Conservation (phyloP, 2,113 vertebrate species). For the Coptodon bakossiorum region DNA sequence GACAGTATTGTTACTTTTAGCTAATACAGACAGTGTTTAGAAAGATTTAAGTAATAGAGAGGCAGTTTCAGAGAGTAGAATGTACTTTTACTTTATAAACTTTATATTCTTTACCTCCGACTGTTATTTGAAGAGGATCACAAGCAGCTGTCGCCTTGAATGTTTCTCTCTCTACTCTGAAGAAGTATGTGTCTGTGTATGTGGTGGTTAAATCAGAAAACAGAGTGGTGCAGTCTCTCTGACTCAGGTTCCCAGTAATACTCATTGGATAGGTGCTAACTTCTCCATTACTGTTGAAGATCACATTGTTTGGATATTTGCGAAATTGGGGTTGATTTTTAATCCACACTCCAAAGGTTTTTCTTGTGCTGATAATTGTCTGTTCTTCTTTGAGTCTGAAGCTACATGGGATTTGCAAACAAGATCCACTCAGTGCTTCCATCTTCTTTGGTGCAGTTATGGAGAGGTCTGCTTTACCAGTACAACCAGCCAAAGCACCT, state of each 20-base stretch:
- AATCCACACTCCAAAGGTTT: not conserved
- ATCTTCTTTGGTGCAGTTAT: too few relatives aligned
- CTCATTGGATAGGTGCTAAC: not conserved
- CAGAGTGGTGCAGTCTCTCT: not conserved
- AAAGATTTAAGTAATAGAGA: too few relatives aligned
- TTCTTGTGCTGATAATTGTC: rapidly evolving
- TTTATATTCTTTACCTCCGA: too few relatives aligned
- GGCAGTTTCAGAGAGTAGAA: too few relatives aligned
- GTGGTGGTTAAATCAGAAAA: not conserved
- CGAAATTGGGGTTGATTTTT: rapidly evolving
- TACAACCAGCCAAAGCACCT: too few relatives aligned
- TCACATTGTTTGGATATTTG: rapidly evolving
- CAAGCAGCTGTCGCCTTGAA: too few relatives aligned
- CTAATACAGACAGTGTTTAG: rapidly evolving
- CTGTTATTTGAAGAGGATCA: too few relatives aligned
- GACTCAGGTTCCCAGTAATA: not conserved
- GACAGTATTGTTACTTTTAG: too few relatives aligned
- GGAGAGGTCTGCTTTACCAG: too few relatives aligned
- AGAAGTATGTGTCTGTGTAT: not conserved
- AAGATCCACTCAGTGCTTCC: not conserved
- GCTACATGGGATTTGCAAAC: not conserved
- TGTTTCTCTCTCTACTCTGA: too few relatives aligned
- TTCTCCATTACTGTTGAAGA: rapidly evolving
- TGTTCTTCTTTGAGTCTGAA: rapidly evolving
- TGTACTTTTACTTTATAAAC: too few relatives aligned